Percentiles rank a stretch among this genome's conserved stretches.
Conservation (phyloP, 2,113 vertebrate species). For the Aspiorhynchus laticeps region DNA sequence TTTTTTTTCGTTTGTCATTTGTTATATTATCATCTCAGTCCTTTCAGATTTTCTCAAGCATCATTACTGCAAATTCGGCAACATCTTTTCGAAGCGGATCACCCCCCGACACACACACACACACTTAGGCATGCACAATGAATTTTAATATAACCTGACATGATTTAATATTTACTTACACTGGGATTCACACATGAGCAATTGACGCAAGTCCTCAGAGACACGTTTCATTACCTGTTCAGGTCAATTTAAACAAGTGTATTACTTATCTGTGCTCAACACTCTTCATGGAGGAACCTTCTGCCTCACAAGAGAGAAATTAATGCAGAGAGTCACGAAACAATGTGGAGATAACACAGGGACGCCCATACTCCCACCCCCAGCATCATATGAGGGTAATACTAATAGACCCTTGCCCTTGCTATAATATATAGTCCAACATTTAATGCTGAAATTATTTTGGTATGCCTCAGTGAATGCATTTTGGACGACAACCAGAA, state of each 20-base stretch:
- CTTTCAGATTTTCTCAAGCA: not conserved
- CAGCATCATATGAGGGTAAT: slow-evolving; percentile 54
- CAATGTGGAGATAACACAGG: slow-evolving; percentile 56
- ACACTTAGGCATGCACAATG: slow-evolving; percentile 1
- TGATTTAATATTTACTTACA: slow-evolving; percentile 54
- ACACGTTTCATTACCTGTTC: slow-evolving; percentile 70
- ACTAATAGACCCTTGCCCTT: slow-evolving; percentile 71
- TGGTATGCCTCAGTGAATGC: slow-evolving; percentile 59
- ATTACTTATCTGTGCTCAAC: slow-evolving; percentile 62
- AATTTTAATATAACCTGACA: slow-evolving; percentile 14
- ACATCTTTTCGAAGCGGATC: slow-evolving; percentile 68
- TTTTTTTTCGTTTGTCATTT: not conserved
- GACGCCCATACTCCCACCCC: slow-evolving; percentile 9
- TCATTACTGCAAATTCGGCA: slow-evolving; percentile 60
- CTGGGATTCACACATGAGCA: slow-evolving; percentile 67
- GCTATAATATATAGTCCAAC: slow-evolving; percentile 62
- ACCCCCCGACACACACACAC: too few relatives aligned
- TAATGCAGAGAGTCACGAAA: slow-evolving; percentile 58
- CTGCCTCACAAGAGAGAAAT: slow-evolving; percentile 50
- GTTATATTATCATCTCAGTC: not conserved
- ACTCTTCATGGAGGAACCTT: slow-evolving; percentile 1
- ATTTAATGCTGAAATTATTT: slow-evolving; percentile 70
- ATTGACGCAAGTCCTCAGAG: slow-evolving; percentile 65
- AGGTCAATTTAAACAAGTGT: slow-evolving; percentile 72
- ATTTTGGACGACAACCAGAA: slow-evolving; percentile 74